A percentile compares a stretch with the other conserved stretches of the same genome.
Conservation (phyloP, 2,797 vertebrate genomes). For the Notolepis coatsorum region DNA sequence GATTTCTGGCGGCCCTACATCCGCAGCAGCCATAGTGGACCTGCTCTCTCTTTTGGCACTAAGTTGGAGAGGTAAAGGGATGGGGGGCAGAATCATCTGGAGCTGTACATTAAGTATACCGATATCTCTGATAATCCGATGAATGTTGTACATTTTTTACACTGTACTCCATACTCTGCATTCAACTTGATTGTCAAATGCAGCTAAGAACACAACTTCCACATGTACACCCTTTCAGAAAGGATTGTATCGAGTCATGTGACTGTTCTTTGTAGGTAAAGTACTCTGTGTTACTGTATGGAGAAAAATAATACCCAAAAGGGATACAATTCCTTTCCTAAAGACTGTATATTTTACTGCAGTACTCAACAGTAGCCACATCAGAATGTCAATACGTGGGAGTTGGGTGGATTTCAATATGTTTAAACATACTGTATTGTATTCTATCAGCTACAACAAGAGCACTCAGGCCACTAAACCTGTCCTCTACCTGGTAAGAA, state of each 20-base stretch:
- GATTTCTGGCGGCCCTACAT: slow-evolving; percentile 46
- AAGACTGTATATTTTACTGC: no score
- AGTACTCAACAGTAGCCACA: no score
- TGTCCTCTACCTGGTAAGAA: no score
- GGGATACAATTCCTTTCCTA: no score
- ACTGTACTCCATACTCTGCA: no score
- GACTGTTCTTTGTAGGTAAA: slow-evolving; percentile 1
- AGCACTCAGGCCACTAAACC: background rate
- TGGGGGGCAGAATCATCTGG: slow-evolving; percentile 44
- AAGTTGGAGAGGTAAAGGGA: slow-evolving; percentile 23
- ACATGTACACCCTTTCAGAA: background rate
- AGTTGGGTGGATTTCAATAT: no score
- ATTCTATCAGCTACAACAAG: background rate
- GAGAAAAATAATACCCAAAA: no score
- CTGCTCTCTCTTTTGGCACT: slow-evolving; percentile 69
- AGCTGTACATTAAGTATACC: slow-evolving; percentile 29
- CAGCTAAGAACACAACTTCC: background rate
- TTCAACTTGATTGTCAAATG: background rate
- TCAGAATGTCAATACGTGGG: no score
- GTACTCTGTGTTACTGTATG: background rate
- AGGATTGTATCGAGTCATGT: background rate
- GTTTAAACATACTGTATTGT: background rate
- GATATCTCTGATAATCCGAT: slow-evolving; percentile 25
- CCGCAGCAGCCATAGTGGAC: slow-evolving; percentile 23
- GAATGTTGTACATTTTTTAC: background rate